A percentile compares a stretch with the other conserved stretches of the same genome.
Evolutionary conservation across 1,140 invertebrate species (phyloP).

Genomic region (Ips typographus): DNA sequence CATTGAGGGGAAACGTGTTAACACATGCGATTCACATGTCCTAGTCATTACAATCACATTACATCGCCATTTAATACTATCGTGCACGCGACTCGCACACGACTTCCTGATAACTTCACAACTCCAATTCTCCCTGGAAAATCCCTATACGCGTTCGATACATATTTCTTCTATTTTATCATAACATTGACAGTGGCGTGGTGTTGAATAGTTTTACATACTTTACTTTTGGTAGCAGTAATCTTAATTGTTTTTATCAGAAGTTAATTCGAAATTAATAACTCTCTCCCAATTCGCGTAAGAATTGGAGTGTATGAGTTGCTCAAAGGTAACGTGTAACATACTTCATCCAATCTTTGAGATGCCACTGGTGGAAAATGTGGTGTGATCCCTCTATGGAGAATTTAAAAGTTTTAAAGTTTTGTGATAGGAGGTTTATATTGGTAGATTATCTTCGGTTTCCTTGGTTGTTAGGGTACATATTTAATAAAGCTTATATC

Average conservation of each 20-base stretch:
- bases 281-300: no score
- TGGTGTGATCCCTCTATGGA: not conserved
- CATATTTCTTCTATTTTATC: constrained; percentile 6
- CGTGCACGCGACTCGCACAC: constrained; percentile 35
- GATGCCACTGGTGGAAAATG: not conserved
- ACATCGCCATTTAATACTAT: constrained; percentile 34
- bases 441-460: constrained; percentile 6
- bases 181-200: constrained; percentile 9
- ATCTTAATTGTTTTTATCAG: not conserved
- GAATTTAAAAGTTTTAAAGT: constrained; percentile 12
- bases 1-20: constrained; percentile 38
- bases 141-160: constrained; percentile 20
- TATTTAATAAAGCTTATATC: constrained; percentile 10
- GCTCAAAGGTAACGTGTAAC: not conserved
- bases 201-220: not conserved
- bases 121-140: constrained; percentile 13
- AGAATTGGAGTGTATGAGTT: no score
- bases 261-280: not conserved
- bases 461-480: constrained; percentile 5
- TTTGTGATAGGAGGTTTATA: constrained; percentile 7
- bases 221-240: not conserved
- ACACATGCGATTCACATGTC: constrained; percentile 40
- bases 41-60: constrained; percentile 39
- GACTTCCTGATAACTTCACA: constrained; percentile 23
- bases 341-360: no score